A percentile compares a stretch with the other conserved stretches of the same genome.
These are phyloP conservation scores for Omphaloscelis lunosa DNA, from an alignment of 2,888 invertebrate genomes.

Conservation along the genomic window DNA sequence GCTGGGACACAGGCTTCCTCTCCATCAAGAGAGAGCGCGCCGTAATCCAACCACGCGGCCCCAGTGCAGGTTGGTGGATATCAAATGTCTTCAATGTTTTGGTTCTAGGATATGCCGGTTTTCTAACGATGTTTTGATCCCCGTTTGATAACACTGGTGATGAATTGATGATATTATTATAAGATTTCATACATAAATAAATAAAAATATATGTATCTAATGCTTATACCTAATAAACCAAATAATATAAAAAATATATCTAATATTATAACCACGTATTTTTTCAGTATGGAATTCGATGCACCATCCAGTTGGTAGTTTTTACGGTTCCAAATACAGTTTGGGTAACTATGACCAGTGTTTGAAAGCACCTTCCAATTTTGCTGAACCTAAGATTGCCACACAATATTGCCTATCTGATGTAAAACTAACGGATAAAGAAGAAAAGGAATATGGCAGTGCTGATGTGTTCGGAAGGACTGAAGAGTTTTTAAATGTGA, in stretches of 20 bases:
- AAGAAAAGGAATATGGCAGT: conserved; percentile 5
- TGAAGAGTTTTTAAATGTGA: conserved; percentile 50
- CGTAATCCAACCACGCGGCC: not conserved
- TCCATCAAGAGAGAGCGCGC: no score
- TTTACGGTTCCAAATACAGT: conserved; percentile 70
- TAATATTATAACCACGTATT: not conserved
- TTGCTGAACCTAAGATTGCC: conserved; percentile 58
- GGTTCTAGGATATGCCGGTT: not conserved
- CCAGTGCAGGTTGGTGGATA: not conserved
- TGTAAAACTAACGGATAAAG: conserved; percentile 35
- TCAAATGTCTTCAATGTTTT: not conserved
- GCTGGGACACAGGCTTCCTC: not conserved
- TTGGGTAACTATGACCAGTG: conserved; percentile 77
- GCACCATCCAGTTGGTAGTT: conserved; percentile 70
- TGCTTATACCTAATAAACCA: no score
- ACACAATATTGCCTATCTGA: conserved; percentile 76
- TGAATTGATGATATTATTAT: not conserved
- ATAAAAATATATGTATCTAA: no score
- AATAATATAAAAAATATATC: no score
- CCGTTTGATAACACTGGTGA: not conserved
- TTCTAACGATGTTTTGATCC: not conserved
- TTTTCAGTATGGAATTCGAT: conserved; percentile 76
- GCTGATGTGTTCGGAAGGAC: conserved; percentile 17
- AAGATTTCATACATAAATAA: not conserved
- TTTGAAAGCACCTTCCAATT: conserved; percentile 66